Conservation (phyloP, 2,113 vertebrate species). For the Fulmarus glacialis region DNA sequence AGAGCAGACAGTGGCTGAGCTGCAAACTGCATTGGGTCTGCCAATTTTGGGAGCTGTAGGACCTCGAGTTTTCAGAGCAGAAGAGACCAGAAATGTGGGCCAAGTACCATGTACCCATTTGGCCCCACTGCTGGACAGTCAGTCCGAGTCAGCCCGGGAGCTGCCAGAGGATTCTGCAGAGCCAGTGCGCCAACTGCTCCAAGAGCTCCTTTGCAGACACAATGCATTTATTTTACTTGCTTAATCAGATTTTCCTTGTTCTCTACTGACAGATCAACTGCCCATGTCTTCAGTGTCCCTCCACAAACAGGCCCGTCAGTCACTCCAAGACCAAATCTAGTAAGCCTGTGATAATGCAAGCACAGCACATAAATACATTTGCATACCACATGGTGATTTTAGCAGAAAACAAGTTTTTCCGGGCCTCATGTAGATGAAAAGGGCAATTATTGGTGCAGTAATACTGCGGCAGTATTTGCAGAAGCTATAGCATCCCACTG, state of each 20-base stretch:
- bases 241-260: not conserved
- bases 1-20: not conserved
- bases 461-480: not conserved
- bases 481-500: not conserved
- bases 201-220: not conserved
- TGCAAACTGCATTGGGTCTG: not conserved
- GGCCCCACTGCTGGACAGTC: not conserved
- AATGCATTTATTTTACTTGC: not conserved
- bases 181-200: not conserved
- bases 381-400: not conserved
- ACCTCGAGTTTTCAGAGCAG: not conserved
- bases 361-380: not conserved
- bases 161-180: not conserved
- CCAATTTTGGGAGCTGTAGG: not conserved
- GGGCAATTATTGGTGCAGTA: not conserved
- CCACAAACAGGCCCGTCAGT: not conserved
- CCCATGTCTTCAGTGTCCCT: not conserved
- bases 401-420: not conserved
- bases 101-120: fast-evolving
- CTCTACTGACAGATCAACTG: not conserved
- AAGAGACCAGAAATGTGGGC: not conserved
- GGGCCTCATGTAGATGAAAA: not conserved
- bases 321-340: not conserved
- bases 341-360: not conserved
- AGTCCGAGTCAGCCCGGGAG: fast-evolving